A percentile compares a stretch with the other conserved stretches of the same genome.
phyloP scores from a whole-genome alignment of 2,113 vertebrate genomes.

The Grantiella picta region DNA sequence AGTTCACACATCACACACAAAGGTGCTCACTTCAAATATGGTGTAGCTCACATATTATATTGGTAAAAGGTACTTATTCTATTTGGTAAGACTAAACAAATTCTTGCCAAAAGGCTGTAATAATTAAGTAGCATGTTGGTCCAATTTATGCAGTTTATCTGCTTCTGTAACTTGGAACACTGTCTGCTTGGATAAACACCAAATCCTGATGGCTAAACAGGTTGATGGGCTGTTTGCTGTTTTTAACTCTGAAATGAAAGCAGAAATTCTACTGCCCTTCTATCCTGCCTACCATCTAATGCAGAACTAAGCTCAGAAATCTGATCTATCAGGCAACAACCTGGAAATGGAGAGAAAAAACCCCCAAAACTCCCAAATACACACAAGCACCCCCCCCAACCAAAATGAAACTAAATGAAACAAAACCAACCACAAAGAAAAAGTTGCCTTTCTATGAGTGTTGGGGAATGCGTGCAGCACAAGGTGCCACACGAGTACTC shows the following conservation, averaged over 20 bases:
- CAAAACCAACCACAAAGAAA: not conserved
- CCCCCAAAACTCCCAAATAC: not conserved
- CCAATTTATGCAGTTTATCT: not conserved
- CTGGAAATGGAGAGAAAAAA: not conserved
- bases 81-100: not conserved
- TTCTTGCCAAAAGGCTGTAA: not conserved
- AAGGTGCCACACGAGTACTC: not conserved
- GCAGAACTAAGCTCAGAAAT: not conserved
- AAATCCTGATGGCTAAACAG: not conserved
- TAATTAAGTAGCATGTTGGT: not conserved
- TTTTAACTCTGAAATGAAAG: not conserved
- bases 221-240: not conserved
- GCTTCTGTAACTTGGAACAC: not conserved
- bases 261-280: not conserved
- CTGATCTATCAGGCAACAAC: not conserved
- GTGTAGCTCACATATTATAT: not conserved
- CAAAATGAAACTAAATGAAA: not conserved
- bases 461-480: not conserved
- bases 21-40: not conserved
- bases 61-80: not conserved
- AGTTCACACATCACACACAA: not conserved
- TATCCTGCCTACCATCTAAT: not conserved
- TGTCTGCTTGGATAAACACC: not conserved
- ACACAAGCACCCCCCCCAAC: not conserved
- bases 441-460: not conserved